Percentiles rank a stretch among this genome's conserved stretches.
phyloP scores from a whole-genome alignment of 2,797 vertebrate species.

The Artibeus lituratus region DNA sequence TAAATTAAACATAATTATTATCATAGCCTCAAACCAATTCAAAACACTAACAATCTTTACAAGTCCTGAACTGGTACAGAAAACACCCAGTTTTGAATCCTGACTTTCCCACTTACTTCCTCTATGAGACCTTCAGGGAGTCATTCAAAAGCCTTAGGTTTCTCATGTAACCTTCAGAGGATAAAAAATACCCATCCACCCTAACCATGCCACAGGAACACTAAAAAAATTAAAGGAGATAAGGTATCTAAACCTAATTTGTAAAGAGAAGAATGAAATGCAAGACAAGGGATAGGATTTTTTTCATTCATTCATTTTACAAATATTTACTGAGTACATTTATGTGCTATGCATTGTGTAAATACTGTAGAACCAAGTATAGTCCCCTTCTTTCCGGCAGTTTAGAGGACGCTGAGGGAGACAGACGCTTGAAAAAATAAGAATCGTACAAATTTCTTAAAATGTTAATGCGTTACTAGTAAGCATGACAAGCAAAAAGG shows the following conservation, averaged over 20 bases:
- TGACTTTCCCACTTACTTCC: background rate
- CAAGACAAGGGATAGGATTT: background rate
- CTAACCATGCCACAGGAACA: background rate
- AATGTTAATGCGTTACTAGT: background rate
- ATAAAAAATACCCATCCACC: background rate
- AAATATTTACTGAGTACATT: background rate
- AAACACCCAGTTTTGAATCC: background rate
- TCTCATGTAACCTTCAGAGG: background rate
- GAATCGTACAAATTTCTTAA: background rate
- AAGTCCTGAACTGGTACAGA: background rate
- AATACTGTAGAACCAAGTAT: background rate
- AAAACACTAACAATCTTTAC: background rate
- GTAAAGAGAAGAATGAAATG: background rate
- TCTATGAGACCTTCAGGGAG: background rate
- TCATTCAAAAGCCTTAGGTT: background rate
- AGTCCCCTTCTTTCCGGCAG: background rate
- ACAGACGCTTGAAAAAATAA: background rate
- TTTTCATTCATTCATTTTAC: background rate
- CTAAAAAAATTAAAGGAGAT: background rate
- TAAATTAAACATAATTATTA: background rate
- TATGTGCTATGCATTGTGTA: background rate
- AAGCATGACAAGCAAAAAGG: background rate
- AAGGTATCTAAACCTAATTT: background rate
- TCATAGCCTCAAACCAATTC: background rate
- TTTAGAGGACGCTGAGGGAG: background rate